Conservation (phyloP, 2,888 invertebrate genomes). For the Smittia aterrima region DNA sequence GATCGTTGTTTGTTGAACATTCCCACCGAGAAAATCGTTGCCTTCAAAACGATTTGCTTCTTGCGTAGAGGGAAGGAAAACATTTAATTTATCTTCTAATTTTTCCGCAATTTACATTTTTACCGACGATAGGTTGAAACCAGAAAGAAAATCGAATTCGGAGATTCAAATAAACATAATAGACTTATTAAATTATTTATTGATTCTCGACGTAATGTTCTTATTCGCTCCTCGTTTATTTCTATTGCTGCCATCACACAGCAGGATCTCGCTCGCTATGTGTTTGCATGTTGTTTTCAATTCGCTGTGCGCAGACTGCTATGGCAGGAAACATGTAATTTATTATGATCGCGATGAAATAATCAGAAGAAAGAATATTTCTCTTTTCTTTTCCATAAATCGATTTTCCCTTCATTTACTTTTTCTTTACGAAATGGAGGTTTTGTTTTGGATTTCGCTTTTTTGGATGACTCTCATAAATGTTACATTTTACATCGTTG, state of each 20-base stretch:
- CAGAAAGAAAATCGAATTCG: too few relatives aligned
- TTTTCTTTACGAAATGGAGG: too few relatives aligned
- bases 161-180: not conserved
- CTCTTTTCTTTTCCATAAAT: not conserved
- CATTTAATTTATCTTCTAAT: too few relatives aligned
- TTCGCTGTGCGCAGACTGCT: not conserved
- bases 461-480: too few relatives aligned
- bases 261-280: not conserved
- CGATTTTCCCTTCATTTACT: constrained; percentile 17
- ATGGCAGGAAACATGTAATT: constrained; percentile 28
- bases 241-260: constrained; percentile 4
- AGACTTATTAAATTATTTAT: constrained; percentile 36
- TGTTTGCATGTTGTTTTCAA: constrained; percentile 2
- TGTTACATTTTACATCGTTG: too few relatives aligned
- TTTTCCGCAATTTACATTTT: too few relatives aligned
- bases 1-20: too few relatives aligned
- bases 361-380: not conserved
- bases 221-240: constrained; percentile 18
- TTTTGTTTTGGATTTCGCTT: too few relatives aligned
- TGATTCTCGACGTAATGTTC: not conserved
- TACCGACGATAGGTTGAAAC: too few relatives aligned
- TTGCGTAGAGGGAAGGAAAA: too few relatives aligned
- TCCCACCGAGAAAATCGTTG: too few relatives aligned
- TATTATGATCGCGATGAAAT: constrained; percentile 5
- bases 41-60: too few relatives aligned